Base-by-base conservation (phyloP, 2,888 invertebrate genomes). In the Dryadula phaetusa region DNA sequence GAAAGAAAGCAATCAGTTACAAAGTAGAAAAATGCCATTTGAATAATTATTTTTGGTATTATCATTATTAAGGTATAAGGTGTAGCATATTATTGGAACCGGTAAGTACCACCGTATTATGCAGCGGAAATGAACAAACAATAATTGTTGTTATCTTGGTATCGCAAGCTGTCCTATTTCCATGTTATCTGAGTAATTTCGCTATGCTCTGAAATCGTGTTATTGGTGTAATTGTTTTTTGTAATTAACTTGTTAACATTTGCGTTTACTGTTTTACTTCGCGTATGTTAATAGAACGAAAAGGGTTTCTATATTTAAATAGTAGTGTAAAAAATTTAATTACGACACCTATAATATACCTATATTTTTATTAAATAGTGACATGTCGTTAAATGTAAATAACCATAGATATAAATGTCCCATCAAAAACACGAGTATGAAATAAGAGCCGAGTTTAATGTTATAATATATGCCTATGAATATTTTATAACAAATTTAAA, bases 181-280 rank as follows among this genome's bases (percentile, higher is more conserved):
- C 69, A 72, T 69, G 79, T 81, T 84, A 86, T 84, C 83, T 82
- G 69, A 67, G 75, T 77, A 77, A 79, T 81, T 78, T 78, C 75
- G 73, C 72, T 73, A 76, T 76, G 79, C 80, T 72, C 64, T 60
- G 69, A 80, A 83, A 83, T 82, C 72, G 79, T 78, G 77, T 72
- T 67, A 71, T 69, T 63, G 70, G 74, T 82, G 54, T 72, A 84
- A 85, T 86, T 84, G 83, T 83, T 81, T 82, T 85, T 85, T 76
- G 66, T 80, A 86, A 86, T 85, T 83, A 80, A 85, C 85, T 84
- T 79, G 85, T 86, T 85, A 82, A 81, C 77, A 77, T 76, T 78
- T 77, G 77, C 73, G 73, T 76, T 74, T 76, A 77, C 66, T 64
- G 72, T 66, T 70, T 70, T 49, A 60, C 64, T 72, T 69, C 53